Evolutionary conservation across 2,797 vertebrate species (phyloP), one percentile per base, ranked within the genome.

Genomic region (Podargus strigoides): DNA sequence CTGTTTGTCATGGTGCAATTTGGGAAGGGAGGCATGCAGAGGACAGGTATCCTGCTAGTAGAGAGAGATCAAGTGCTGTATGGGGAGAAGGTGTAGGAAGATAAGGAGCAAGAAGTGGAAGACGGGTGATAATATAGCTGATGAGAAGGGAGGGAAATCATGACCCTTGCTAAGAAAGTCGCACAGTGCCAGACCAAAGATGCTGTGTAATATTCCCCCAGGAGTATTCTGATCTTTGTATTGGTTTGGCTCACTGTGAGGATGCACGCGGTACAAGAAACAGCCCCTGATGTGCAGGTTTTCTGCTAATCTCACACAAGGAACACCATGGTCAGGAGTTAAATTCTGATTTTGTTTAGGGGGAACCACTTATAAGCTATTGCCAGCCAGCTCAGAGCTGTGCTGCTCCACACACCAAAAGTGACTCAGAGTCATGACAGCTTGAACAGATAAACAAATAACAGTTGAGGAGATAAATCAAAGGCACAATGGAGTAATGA

Each of bases 381-480:
- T 52, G 64, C 86, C 69, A 50, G 70, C 76, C 79, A 80, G 42
- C 78, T 92, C 87, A 85, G 74, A 93, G 47, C 16, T 28, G 30
- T 86, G 47, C 87, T 94, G 64, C 68, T 90, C 56, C 63, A 79
- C 68, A 46, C 37, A 72, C 80, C 69, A 34, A 32, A 89, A 85
- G 36, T 92, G 87, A 94, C 70, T 97, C 80, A 94, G 82, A 96
- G 85, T 89, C 93, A 63, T 72, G 58, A 92, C 67, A 92, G 41
- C 42, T 93, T 37, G 46, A 87, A 78, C 28, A 96, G 97, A 95
- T 88, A 96, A 96, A 95, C 66, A 88, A 91, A 32, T 74, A 92
- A 62, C 46, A 78, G 73, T 21, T 69, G 68, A 79, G 37, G 19
- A 88, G 58, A 87, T 53, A 92, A 95, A 96, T 95, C 68, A 94